Evolutionary conservation across 1,140 invertebrate species (phyloP).

Genomic region (Spodoptera frugiperda): DNA sequence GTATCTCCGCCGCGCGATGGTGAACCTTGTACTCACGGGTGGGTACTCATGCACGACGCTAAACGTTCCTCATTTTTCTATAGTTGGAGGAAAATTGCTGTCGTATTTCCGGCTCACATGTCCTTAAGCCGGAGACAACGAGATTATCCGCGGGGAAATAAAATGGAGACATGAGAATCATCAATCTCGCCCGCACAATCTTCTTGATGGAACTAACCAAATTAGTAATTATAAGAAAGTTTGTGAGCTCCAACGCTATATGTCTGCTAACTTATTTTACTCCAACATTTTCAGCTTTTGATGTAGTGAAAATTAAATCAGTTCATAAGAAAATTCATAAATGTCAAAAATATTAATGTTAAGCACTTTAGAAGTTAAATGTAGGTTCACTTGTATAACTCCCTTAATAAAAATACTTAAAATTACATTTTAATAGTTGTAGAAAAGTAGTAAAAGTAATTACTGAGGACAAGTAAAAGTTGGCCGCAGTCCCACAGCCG

Average conservation of each 20-base stretch:
- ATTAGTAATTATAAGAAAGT: slow-evolving; percentile 56
- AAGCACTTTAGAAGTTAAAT: slow-evolving; percentile 5
- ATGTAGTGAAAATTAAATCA: background rate
- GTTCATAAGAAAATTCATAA: background rate
- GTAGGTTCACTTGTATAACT: slow-evolving; percentile 2
- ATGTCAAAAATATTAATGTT: slow-evolving; percentile 1
- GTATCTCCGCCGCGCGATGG: slow-evolving; percentile 37
- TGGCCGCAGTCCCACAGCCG: slow-evolving; percentile 67
- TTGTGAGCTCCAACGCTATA: background rate
- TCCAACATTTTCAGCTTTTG: background rate
- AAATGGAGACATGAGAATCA: slow-evolving; percentile 80
- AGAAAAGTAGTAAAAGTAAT: slow-evolving; percentile 75
- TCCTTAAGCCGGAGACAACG: slow-evolving; percentile 82
- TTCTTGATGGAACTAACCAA: slow-evolving; percentile 58
- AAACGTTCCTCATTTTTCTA: slow-evolving; percentile 82
- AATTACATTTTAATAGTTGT: slow-evolving; percentile 59
- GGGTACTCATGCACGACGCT: slow-evolving; percentile 73
- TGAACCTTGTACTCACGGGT: slow-evolving; percentile 47
- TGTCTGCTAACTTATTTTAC: background rate
- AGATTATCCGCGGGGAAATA: slow-evolving; percentile 84
- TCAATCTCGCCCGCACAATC: slow-evolving; percentile 71
- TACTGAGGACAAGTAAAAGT: slow-evolving; percentile 77
- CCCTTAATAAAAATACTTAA: slow-evolving; percentile 20
- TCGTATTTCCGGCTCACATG: slow-evolving; percentile 83
- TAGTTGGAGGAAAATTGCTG: slow-evolving; percentile 82